Evolutionary conservation across 2,888 invertebrate species (phyloP), one percentile per base, ranked within the genome.

Genomic region (Lamproptera curius): DNA sequence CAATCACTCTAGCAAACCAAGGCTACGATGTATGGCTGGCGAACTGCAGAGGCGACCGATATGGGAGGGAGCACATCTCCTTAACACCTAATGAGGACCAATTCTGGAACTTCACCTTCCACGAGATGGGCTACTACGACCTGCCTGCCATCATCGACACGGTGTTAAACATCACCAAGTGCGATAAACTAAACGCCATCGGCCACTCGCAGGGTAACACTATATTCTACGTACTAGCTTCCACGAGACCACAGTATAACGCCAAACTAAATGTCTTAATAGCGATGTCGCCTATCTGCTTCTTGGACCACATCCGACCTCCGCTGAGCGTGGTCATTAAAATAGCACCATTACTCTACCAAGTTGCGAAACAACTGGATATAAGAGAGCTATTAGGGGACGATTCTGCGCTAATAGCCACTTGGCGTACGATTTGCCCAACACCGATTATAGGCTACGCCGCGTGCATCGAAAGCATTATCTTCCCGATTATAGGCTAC

Each of bases 141-240:
- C 55, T 94, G 1, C 91, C 94, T 1, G 90, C 92, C 0, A 90
- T 89, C 66, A 89, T 74, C 1, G 72, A 75, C 52, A 65, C 50
- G 33, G 55, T 74, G 23, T 42, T 75, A 4, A 28, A 51, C 0
- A 39, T 52, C 2, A 92, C 92, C 0, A 79, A 83, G 0, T 76
- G 84, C 16, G 49, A 76, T 2, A 74, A 88, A 37, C 50, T 94
- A 0, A 88, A 88, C 53, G 91, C 91, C 59, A 70, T 92, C 6
- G 94, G 93, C 0, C 93, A 94, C 67, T 93, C 92, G 0, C 83
- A 85, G 61, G 94, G 93, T 9, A 89, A 88, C 0, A 88, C 89
- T 0, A 58, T 69, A 8, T 89, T 89, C 56, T 90, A 78, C 55
- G 86, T 89, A 0, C 76, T 90, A 73, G 72, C 79, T 1, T 79